These are phyloP conservation scores for Dolichotis patagonum DNA, from an alignment of 2,113 vertebrate species.

Conservation along the genomic window DNA sequence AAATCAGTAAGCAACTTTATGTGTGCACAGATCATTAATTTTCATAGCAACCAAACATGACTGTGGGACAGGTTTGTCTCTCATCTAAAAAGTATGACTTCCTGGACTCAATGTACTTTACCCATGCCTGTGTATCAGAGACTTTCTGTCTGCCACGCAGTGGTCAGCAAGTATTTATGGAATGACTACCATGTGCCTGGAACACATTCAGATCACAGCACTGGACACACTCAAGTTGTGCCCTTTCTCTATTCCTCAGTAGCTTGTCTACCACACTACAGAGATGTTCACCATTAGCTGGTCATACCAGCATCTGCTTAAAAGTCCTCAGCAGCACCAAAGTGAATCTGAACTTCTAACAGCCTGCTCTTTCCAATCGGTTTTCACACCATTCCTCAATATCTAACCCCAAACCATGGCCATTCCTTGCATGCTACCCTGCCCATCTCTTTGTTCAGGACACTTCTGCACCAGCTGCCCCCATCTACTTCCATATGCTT, in stretches of 20 bases:
- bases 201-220: neutral
- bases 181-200: neutral
- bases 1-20: constrained; percentile 77
- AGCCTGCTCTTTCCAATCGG: neutral
- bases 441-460: neutral
- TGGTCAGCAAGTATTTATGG: neutral
- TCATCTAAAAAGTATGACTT: constrained; percentile 21
- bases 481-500: neutral
- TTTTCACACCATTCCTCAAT: neutral
- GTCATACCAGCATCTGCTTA: neutral
- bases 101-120: neutral
- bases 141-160: neutral
- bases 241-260: neutral
- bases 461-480: neutral
- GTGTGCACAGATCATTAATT: constrained; percentile 77
- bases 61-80: constrained; percentile 46
- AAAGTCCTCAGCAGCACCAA: neutral
- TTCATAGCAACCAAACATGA: constrained; percentile 65
- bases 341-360: neutral
- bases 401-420: neutral
- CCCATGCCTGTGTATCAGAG: neutral
- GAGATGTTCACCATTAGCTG: neutral
- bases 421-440: neutral
- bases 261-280: neutral
- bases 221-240: neutral